These are phyloP conservation scores for Latrodectus hesperus DNA, from an alignment of 2,888 invertebrate species.

Conservation along the genomic window DNA sequence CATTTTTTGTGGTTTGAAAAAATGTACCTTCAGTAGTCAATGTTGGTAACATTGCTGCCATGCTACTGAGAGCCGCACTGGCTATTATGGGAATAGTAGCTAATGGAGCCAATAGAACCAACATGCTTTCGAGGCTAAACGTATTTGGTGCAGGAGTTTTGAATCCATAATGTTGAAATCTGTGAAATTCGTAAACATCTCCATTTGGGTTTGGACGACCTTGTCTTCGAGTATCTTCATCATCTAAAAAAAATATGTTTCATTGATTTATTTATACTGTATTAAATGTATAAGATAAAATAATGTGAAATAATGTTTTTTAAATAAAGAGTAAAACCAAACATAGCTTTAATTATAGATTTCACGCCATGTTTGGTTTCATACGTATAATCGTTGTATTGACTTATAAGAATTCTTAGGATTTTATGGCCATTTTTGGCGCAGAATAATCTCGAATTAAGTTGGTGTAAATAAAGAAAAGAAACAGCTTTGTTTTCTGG, in stretches of 20 bases:
- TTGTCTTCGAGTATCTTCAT: constrained; percentile 33
- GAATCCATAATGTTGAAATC: constrained; percentile 68
- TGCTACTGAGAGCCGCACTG: constrained; percentile 68
- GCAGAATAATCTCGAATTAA: too few relatives aligned
- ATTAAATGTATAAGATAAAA: neutral
- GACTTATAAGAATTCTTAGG: too few relatives aligned
- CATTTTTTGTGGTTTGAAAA: neutral
- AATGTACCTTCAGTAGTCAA: constrained; percentile 59
- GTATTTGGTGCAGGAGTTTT: constrained; percentile 65
- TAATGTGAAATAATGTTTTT: neutral
- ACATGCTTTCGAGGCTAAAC: constrained; percentile 59
- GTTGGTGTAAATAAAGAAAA: too few relatives aligned
- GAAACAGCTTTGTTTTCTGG: too few relatives aligned
- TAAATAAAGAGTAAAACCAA: neutral
- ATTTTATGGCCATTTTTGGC: too few relatives aligned
- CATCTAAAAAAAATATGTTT: neutral
- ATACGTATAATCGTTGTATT: too few relatives aligned
- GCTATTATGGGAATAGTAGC: constrained; percentile 70
- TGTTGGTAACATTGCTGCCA: constrained; percentile 68
- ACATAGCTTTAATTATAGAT: neutral
- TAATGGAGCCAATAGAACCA: constrained; percentile 69
- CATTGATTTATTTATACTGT: neutral
- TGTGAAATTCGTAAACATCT: constrained; percentile 68
- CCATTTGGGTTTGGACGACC: constrained; percentile 45
- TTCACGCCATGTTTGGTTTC: neutral